Evolutionary conservation across 2,888 invertebrate genomes (phyloP).

Genomic region (Lissonota sp.): DNA sequence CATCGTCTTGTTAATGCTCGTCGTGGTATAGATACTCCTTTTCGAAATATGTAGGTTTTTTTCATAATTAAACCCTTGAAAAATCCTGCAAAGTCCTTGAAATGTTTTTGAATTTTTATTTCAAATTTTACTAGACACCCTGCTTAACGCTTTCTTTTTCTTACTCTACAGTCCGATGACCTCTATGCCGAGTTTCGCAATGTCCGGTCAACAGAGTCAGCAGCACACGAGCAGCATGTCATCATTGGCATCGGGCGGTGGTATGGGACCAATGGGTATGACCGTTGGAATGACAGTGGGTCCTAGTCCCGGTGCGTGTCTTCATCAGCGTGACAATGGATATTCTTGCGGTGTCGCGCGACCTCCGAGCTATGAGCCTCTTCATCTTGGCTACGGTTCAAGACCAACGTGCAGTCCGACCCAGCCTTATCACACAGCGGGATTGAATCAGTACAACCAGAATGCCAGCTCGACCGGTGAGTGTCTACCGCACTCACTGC

Average conservation of each 20-base stretch:
- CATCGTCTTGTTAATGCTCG: no score
- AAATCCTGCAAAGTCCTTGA: no score
- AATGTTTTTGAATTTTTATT: no score
- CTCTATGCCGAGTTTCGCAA: conserved; percentile 86
- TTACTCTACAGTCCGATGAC: conserved; percentile 85
- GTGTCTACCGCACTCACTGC: conserved; percentile 84
- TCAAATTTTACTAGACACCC: background rate
- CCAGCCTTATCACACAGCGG: conserved; percentile 87
- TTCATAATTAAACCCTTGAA: no score
- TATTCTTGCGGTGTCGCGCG: conserved; percentile 85
- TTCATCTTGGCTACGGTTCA: conserved; percentile 85
- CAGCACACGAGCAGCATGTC: conserved; percentile 81
- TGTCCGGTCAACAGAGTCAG: conserved; percentile 81
- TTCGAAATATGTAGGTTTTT: no score
- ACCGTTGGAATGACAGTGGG: conserved; percentile 84
- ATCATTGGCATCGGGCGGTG: conserved; percentile 79
- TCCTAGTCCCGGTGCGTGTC: conserved; percentile 86
- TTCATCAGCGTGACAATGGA: conserved; percentile 86
- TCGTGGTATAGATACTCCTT: no score
- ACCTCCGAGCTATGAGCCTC: conserved; percentile 86
- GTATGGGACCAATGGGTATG: conserved; percentile 83
- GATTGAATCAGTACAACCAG: conserved; percentile 83
- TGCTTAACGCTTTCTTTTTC: background rate
- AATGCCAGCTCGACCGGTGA: conserved; percentile 84
- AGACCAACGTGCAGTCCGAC: conserved; percentile 89